Conservation (phyloP, 92 coral and sea anemone genomes). For the Palythoa grandis region DNA sequence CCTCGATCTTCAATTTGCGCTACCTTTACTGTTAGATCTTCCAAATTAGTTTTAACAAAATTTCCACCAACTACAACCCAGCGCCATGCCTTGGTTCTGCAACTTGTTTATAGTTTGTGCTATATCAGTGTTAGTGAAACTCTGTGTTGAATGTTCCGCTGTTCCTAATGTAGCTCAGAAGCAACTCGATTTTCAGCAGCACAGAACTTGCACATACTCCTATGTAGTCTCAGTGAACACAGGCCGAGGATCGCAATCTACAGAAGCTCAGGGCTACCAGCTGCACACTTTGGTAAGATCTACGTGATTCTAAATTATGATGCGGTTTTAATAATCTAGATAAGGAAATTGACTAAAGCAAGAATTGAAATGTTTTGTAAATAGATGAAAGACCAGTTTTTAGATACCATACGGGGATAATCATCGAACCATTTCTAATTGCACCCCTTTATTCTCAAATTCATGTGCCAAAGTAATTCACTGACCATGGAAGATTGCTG, state of each 20-base stretch:
- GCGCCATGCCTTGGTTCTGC: slow-evolving; percentile 40
- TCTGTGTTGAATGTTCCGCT: neutral
- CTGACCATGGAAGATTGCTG: too few relatives aligned
- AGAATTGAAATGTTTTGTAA: too few relatives aligned
- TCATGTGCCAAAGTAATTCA: too few relatives aligned
- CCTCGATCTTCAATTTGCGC: neutral
- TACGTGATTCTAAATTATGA: neutral
- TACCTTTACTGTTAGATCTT: neutral
- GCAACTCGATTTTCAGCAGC: slow-evolving; percentile 16
- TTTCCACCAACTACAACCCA: neutral
- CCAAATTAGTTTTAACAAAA: neutral
- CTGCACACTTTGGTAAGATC: slow-evolving; percentile 69
- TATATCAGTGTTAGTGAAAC: neutral
- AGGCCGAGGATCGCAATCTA: slow-evolving; percentile 82
- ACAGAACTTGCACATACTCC: slow-evolving; percentile 71
- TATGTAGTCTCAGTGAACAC: slow-evolving; percentile 87
- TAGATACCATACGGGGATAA: too few relatives aligned
- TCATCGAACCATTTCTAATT: too few relatives aligned
- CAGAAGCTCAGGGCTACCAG: slow-evolving; percentile 69
- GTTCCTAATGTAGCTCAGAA: neutral
- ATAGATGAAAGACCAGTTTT: too few relatives aligned
- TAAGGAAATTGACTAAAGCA: neutral
- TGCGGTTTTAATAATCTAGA: neutral
- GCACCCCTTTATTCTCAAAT: too few relatives aligned
- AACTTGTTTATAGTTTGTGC: neutral